Base-by-base conservation (phyloP, 2,888 invertebrate genomes). In the Cephus runcator region DNA sequence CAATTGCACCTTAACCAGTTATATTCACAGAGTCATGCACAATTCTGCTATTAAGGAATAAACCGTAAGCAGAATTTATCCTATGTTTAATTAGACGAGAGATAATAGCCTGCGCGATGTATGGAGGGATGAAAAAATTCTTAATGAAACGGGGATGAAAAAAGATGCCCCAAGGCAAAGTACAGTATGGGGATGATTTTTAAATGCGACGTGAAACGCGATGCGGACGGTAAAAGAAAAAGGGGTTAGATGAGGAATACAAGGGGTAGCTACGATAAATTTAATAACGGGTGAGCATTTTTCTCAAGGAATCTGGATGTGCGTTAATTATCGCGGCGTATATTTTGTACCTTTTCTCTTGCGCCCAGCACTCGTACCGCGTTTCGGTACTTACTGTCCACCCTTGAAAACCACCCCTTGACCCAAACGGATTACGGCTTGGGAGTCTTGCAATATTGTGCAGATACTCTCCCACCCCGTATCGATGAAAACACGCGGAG, bases 211-310 rank as follows among this genome's bases (percentile, higher is more conserved):
- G 56, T 9, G 23, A 23, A 56, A 56, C 23, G 1, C 23, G 56
- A 56, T 23, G 33, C 12, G 71, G 33, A 30, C 30, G 30, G 31
- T 31, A 71, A 33, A 31, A 30, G 33, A 71, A 33, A 71, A 15
- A 30, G 31, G 33, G 71, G 4, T 56, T 56, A 2, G 56, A 56
- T 6, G 56, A 9, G 30, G 23, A 11, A 15, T 74, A 4, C 12
- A 12, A 34, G 34, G 34, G 6, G 3, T 34, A 34, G 12, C 33
- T 74, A 0, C n/a, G 12, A 35, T n/a, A 74, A 74, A 34, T n/a
- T 23, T 74, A 74, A 74, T 74, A 74, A 74, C 11, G 74, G 74
- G 36, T n/a, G 35, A 11, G 74, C 74, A 73, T 34, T 73, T 73
- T 34, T 73, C 73, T 34, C 33, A 15, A 11, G n/a, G 33, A 31